Conservation (phyloP, 1,140 invertebrate species). For the Lasaia peninsularis region DNA sequence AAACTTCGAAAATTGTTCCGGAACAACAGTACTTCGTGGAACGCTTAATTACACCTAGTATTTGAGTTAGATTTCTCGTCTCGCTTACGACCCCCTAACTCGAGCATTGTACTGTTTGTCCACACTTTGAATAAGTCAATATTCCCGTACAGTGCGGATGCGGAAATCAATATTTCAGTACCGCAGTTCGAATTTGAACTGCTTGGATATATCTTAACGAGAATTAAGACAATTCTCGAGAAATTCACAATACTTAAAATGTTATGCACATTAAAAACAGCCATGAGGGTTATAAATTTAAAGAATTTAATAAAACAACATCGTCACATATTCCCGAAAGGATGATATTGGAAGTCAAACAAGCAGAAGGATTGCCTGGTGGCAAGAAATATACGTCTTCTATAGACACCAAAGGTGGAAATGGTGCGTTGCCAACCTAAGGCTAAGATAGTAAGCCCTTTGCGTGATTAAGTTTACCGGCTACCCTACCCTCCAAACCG, state of each 20-base stretch:
- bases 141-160: neutral
- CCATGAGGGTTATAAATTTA: too few species aligned
- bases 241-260: neutral
- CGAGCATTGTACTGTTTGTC: neutral
- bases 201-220: neutral
- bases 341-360: too few species aligned
- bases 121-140: conserved; percentile 8
- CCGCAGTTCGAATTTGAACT: conserved; percentile 2
- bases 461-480: too few species aligned
- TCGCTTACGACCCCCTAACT: neutral
- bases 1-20: neutral
- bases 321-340: too few species aligned
- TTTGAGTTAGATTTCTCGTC: neutral
- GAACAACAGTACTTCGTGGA: neutral
- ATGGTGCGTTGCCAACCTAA: too few species aligned
- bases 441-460: too few species aligned
- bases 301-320: too few species aligned
- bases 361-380: too few species aligned
- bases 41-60: conserved; percentile 2
- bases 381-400: too few species aligned
- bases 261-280: too few species aligned
- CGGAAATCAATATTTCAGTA: conserved; percentile 2
- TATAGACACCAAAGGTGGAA: too few species aligned
- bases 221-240: neutral
- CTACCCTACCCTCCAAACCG: too few species aligned